Conservation (phyloP, 1,140 invertebrate species). For the Lutraria rhynchaena region DNA sequence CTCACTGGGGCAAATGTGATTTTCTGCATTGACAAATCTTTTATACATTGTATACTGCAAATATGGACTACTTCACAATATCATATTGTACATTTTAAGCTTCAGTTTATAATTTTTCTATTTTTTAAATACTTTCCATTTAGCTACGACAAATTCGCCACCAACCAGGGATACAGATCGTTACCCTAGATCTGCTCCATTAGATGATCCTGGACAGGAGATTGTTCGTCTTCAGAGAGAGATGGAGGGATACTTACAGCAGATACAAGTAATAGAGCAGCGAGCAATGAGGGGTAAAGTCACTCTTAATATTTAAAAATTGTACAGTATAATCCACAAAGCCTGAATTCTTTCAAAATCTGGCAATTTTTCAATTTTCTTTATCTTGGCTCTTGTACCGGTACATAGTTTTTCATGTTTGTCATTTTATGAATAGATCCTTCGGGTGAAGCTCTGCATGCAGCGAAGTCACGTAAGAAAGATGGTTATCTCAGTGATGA, state of each 20-base stretch:
- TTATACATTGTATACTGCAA: too few species aligned
- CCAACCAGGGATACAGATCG: conserved; percentile 73
- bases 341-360: too few species aligned
- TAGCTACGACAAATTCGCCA: conserved; percentile 71
- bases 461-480: conserved; percentile 34
- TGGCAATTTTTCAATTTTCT: too few species aligned
- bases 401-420: too few species aligned
- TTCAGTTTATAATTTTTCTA: too few species aligned
- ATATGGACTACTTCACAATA: too few species aligned
- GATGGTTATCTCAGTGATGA: conserved; percentile 70
- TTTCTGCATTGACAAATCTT: too few species aligned
- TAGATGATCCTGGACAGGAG: conserved; percentile 65
- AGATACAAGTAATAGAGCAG: conserved; percentile 72
- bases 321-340: too few species aligned
- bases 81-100: too few species aligned
- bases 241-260: conserved; percentile 71
- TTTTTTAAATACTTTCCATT: not conserved
- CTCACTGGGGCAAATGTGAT: too few species aligned
- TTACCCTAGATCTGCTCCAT: conserved; percentile 59
- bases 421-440: not conserved
- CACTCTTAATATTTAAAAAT: too few species aligned
- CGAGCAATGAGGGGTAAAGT: conserved; percentile 71
- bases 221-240: conserved; percentile 74
- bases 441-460: not conserved
- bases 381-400: too few species aligned